Percentiles rank a stretch among this genome's conserved stretches.
phyloP scores from a whole-genome alignment of 2,797 vertebrate species.

The Urocyon cinereoargenteus region DNA sequence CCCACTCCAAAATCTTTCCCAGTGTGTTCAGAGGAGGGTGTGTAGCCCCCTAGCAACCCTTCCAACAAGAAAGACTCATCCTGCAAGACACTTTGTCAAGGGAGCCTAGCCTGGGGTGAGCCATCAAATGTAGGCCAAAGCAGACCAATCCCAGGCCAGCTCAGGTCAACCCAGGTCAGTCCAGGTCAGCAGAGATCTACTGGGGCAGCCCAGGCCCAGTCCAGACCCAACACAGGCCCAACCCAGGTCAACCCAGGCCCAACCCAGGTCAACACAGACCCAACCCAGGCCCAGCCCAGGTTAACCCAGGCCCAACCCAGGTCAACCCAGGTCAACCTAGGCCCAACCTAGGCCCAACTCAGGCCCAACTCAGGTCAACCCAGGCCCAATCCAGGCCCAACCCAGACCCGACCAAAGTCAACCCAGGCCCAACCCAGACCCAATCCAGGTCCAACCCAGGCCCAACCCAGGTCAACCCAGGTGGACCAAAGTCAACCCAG shows the following conservation, averaged over 20 bases:
- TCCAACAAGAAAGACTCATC: neutral
- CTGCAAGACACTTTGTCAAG: neutral
- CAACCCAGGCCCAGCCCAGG: too few relatives aligned
- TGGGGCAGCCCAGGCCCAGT: fast-evolving
- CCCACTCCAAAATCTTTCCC: neutral
- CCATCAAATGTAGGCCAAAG: neutral
- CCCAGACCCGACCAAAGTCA: neutral
- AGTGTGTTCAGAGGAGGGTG: neutral
- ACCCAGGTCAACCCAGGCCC: too few relatives aligned
- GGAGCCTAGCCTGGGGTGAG: neutral
- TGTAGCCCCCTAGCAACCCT: neutral
- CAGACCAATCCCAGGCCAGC: neutral
- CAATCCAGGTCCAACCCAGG: neutral
- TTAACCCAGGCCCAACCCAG: too few relatives aligned
- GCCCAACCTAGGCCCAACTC: neutral
- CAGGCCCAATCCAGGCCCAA: too few relatives aligned
- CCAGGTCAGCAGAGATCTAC: fast-evolving
- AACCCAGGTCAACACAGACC: too few relatives aligned
- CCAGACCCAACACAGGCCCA: too few relatives aligned
- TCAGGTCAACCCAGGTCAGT: neutral
- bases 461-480: neutral
- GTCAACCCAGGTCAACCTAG: too few relatives aligned
- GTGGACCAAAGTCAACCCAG: too few relatives aligned
- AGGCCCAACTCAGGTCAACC: neutral
- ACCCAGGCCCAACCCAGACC: neutral